Conservation (phyloP, 2,797 vertebrate species). For the Myiotriccus ornatus region DNA sequence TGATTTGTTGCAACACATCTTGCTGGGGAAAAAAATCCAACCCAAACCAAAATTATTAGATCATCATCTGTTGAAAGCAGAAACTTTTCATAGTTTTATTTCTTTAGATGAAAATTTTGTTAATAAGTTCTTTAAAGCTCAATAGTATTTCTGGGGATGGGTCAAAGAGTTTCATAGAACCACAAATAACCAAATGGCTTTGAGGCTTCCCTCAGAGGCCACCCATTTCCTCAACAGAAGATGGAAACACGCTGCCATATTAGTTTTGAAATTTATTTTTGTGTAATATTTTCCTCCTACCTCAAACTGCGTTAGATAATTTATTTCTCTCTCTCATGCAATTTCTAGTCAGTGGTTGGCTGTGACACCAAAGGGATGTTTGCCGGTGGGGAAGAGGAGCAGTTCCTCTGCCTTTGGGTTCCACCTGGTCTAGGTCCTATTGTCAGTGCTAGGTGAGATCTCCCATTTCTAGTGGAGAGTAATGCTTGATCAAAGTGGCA, state of each 20-base stretch:
- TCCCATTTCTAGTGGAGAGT: not conserved
- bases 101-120: not conserved
- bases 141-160: not conserved
- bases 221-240: not conserved
- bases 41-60: not conserved
- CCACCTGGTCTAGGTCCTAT: not conserved
- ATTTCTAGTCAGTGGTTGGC: not conserved
- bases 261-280: not conserved
- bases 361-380: not conserved
- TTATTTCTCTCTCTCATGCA: not conserved
- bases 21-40: not conserved
- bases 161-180: not conserved
- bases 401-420: not conserved
- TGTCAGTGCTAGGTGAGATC: not conserved
- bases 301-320: no score
- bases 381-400: not conserved
- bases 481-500: not conserved
- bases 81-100: not conserved
- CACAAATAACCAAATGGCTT: not conserved
- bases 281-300: not conserved
- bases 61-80: not conserved
- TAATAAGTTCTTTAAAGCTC: not conserved
- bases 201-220: not conserved
- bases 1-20: not conserved
- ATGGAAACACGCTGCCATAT: not conserved